Conservation (phyloP, 2,888 invertebrate genomes). For the Gymnosoma rotundatum region DNA sequence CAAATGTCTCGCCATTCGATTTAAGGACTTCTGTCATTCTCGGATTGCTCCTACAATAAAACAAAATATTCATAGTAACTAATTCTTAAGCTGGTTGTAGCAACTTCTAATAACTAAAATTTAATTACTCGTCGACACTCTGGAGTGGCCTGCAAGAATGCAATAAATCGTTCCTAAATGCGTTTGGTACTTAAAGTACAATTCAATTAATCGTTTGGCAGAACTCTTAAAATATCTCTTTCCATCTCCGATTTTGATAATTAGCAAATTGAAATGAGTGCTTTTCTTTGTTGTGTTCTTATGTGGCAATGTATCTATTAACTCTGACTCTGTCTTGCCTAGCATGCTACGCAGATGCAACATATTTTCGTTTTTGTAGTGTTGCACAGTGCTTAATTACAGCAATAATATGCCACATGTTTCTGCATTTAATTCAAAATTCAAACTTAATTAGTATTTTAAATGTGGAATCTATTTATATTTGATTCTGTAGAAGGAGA, state of each 20-base stretch:
- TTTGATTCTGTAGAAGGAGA: constrained; percentile 41
- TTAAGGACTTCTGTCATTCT: too few species aligned
- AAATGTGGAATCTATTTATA: constrained; percentile 56
- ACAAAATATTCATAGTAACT: too few species aligned
- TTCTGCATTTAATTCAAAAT: constrained; percentile 76
- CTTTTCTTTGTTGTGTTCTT: not conserved
- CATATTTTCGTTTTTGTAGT: constrained; percentile 47
- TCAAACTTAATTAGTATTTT: constrained; percentile 80
- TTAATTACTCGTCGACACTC: too few species aligned
- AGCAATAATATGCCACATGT: constrained; percentile 69
- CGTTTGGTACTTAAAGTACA: too few species aligned
- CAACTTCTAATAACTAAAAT: too few species aligned
- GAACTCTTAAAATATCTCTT: not conserved
- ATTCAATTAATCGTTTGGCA: too few species aligned
- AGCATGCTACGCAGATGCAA: constrained; percentile 57
- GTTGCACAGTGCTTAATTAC: constrained; percentile 60
- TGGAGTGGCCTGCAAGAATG: too few species aligned
- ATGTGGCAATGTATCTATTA: constrained; percentile 29
- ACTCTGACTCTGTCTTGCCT: constrained; percentile 26
- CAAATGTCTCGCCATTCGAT: too few species aligned
- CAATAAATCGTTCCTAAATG: too few species aligned
- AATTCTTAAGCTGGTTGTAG: too few species aligned
- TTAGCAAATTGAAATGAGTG: constrained; percentile 42
- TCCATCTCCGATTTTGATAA: not conserved
- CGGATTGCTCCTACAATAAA: too few species aligned